Percentiles rank a stretch among this genome's conserved stretches.
phyloP scores from a whole-genome alignment of 2,888 invertebrate genomes.

The Drosophila gaucha region DNA sequence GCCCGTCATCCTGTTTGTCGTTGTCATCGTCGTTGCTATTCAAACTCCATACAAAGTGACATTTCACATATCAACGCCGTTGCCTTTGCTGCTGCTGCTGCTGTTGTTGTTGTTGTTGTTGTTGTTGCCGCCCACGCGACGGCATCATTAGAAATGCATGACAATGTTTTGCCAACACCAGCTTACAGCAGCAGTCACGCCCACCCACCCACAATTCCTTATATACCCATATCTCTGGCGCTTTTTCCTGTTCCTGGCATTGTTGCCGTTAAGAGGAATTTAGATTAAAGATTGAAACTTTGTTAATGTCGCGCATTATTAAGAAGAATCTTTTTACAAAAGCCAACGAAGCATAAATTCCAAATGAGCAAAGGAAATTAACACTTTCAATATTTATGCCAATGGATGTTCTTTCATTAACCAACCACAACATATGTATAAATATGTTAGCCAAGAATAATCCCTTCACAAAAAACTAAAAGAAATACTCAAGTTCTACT shows the following conservation, averaged over 20 bases:
- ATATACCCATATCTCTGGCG: slow-evolving; percentile 14
- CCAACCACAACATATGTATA: not conserved
- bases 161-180: slow-evolving; percentile 66
- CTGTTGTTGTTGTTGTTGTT: slow-evolving; percentile 22
- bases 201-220: slow-evolving; percentile 17
- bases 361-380: slow-evolving; percentile 65
- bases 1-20: slow-evolving; percentile 52
- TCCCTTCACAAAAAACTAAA: no score
- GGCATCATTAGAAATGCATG: slow-evolving; percentile 81
- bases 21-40: slow-evolving; percentile 72
- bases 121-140: slow-evolving; percentile 47
- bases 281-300: slow-evolving; percentile 82
- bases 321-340: slow-evolving; percentile 63
- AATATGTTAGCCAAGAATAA: not conserved
- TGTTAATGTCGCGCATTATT: slow-evolving; percentile 79
- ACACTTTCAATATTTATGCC: slow-evolving; percentile 64
- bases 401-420: slow-evolving; percentile 14
- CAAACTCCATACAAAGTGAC: slow-evolving; percentile 76
- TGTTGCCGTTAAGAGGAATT: slow-evolving; percentile 66
- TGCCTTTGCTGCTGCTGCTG: slow-evolving; percentile 13
- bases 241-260: slow-evolving; percentile 20
- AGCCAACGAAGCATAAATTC: slow-evolving; percentile 52
- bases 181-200: slow-evolving; percentile 14
- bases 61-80: slow-evolving; percentile 76
- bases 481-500: no score